A percentile compares a stretch with the other conserved stretches of the same genome.
Conservation (phyloP, 64 coral and sea anemone species). For the Montipora cactus region DNA sequence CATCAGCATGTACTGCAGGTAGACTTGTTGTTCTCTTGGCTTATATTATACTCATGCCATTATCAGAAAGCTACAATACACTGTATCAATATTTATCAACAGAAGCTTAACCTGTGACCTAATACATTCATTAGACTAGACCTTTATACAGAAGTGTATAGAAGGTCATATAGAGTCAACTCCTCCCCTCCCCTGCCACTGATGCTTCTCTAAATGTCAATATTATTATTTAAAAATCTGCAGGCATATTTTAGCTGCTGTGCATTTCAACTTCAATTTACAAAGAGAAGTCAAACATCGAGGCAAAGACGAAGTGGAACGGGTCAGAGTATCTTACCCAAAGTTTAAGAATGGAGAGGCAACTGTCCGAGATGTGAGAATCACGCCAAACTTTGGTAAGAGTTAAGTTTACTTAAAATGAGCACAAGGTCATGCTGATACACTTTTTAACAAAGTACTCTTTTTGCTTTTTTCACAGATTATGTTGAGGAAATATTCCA, state of each 20-base stretch:
- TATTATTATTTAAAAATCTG: background rate
- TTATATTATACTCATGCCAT: background rate
- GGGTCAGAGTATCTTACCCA: slow-evolving; percentile 37
- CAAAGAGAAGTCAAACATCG: slow-evolving; percentile 28
- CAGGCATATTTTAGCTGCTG: slow-evolving; percentile 47
- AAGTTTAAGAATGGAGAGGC: slow-evolving; percentile 57
- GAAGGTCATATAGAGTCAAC: background rate
- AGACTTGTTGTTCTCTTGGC: background rate
- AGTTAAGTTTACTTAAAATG: background rate
- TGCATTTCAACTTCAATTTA: slow-evolving; percentile 54
- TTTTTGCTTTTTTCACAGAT: background rate
- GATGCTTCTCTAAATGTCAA: slow-evolving; percentile 7
- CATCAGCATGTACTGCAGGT: slow-evolving; percentile 15
- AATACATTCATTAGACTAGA: background rate
- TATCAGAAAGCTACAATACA: background rate
- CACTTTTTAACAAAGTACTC: slow-evolving; percentile 1
- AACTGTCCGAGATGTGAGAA: background rate
- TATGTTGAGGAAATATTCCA: slow-evolving; percentile 45
- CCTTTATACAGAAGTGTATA: background rate
- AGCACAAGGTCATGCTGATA: background rate
- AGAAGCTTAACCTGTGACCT: background rate
- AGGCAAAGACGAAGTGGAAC: background rate
- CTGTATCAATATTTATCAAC: background rate
- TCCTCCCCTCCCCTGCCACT: background rate
- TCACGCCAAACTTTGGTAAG: slow-evolving; percentile 50